phyloP scores from a whole-genome alignment of 2,113 vertebrate species.

The Hymenochirus boettgeri region DNA sequence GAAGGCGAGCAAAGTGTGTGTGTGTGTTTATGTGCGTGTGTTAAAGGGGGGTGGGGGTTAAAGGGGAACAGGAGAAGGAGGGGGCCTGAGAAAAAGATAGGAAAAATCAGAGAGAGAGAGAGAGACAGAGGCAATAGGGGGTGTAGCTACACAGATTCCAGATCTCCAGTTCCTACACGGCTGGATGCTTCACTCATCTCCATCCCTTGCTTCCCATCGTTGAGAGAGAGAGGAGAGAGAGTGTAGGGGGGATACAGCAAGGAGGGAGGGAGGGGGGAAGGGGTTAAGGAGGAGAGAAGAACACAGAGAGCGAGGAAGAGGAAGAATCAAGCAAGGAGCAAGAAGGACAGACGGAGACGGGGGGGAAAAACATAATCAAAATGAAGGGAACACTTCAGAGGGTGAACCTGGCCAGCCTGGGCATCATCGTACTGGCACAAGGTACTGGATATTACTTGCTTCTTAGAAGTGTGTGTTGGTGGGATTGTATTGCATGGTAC shows the following conservation, averaged over 20 bases:
- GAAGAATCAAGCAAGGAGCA: conserved; percentile 4
- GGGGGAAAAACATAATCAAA: conserved; percentile 17
- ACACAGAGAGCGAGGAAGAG: not conserved
- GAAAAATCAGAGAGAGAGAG: not conserved
- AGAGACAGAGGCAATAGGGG: conserved; percentile 3
- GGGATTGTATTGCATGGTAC: not conserved
- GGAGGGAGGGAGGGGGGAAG: conserved; percentile 28
- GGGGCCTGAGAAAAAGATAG: conserved; percentile 3
- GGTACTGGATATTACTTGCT: conserved; percentile 16
- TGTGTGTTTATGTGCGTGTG: conserved; percentile 31
- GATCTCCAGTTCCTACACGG: conserved; percentile 21
- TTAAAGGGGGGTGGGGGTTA: conserved; percentile 37
- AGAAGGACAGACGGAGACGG: conserved; percentile 2
- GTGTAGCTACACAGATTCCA: conserved; percentile 11
- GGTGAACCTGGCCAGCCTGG: conserved; percentile 28
- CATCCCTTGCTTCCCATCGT: conserved; percentile 15
- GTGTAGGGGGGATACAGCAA: conserved; percentile 20
- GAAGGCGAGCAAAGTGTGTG: conserved; percentile 35
- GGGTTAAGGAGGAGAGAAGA: conserved; percentile 25
- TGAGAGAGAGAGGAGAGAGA: conserved; percentile 8
- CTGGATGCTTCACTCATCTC: conserved; percentile 9
- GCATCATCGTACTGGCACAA: conserved; percentile 23
- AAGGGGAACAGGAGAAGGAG: conserved; percentile 26
- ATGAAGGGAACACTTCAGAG: conserved; percentile 36
- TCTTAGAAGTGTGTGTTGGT: not conserved